Percentiles rank a stretch among this genome's conserved stretches.
These are phyloP conservation scores for Actenoides hombroni DNA, from an alignment of 2,113 vertebrate species.

Conservation along the genomic window DNA sequence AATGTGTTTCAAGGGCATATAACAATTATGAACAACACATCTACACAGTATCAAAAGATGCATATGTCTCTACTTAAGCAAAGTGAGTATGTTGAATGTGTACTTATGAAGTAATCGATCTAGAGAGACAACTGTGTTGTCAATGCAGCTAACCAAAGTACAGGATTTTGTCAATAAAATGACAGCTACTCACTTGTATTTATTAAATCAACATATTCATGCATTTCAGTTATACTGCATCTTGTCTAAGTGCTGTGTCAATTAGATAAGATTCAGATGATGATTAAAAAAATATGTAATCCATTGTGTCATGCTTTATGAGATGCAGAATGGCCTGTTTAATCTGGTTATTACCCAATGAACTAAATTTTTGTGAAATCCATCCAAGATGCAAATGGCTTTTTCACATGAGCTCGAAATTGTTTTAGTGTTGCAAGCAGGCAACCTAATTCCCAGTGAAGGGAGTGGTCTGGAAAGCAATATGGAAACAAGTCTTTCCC, in stretches of 20 bases:
- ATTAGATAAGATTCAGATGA: not conserved
- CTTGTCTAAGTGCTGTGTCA: not conserved
- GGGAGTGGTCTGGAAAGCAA: slow-evolving; percentile 43
- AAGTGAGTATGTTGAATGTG: not conserved
- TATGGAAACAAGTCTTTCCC: slow-evolving; percentile 32
- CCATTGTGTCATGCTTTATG: not conserved
- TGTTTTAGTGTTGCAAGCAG: slow-evolving; percentile 20
- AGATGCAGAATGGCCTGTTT: not conserved
- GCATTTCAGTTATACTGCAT: not conserved
- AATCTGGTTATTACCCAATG: slow-evolving; percentile 19
- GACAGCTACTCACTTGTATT: not conserved
- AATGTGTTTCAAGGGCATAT: not conserved
- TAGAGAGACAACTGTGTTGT: not conserved
- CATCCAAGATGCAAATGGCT: slow-evolving; percentile 22
- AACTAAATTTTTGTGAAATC: slow-evolving; percentile 24
- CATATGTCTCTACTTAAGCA: not conserved
- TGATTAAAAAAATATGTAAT: not conserved
- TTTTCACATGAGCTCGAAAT: slow-evolving; percentile 56
- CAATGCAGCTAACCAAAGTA: not conserved
- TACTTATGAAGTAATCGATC: not conserved
- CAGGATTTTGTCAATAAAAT: not conserved
- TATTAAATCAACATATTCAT: not conserved
- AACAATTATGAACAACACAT: not conserved
- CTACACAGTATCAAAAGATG: not conserved
- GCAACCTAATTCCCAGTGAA: slow-evolving; percentile 15